These are phyloP conservation scores for Neria commutata DNA, from an alignment of 2,888 invertebrate species.

Conservation along the genomic window DNA sequence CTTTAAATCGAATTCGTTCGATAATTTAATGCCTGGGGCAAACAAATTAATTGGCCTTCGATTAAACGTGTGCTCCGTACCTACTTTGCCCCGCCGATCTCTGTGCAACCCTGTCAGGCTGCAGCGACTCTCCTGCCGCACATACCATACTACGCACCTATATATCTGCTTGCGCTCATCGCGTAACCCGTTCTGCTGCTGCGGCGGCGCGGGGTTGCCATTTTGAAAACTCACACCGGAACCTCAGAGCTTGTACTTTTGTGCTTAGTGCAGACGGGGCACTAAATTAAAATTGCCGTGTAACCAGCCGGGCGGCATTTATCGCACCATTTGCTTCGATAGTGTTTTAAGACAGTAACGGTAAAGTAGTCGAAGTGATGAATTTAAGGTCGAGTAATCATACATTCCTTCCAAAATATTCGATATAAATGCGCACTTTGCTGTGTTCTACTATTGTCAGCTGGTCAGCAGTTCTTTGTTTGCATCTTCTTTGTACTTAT, in stretches of 20 bases:
- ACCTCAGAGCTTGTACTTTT: slow-evolving; percentile 1
- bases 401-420: no score
- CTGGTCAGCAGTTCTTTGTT: no score
- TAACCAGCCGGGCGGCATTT: no score
- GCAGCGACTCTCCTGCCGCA: not conserved
- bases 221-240: slow-evolving; percentile 10
- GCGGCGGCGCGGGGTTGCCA: slow-evolving; percentile 3
- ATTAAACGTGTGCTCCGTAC: slow-evolving; percentile 6
- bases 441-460: no score
- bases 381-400: no score
- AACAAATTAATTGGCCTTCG: slow-evolving; percentile 23
- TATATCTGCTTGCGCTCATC: not conserved
- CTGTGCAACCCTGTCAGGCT: not conserved
- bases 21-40: slow-evolving; percentile 21
- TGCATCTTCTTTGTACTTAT: no score
- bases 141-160: not conserved
- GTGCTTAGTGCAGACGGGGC: no score
- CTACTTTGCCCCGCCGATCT: slow-evolving; percentile 2
- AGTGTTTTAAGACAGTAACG: no score
- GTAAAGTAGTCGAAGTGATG: no score
- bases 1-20: slow-evolving; percentile 3
- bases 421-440: no score
- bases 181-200: not conserved
- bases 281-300: no score
- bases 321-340: no score